These are phyloP conservation scores for Uropsilus gracilis DNA, from an alignment of 2,113 vertebrate species.

Conservation along the genomic window DNA sequence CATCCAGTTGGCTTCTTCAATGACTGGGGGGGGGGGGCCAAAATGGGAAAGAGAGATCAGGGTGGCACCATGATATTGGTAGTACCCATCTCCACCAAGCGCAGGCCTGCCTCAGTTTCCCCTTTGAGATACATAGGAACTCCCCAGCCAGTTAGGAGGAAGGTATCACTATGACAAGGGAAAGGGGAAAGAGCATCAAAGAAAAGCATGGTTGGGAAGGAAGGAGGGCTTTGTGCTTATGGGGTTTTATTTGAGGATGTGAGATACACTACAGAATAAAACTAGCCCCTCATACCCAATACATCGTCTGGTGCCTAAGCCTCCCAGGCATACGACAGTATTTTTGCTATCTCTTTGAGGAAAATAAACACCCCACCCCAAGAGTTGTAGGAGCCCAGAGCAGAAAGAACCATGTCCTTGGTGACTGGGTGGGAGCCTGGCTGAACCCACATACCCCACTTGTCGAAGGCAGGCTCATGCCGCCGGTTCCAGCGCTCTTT, in stretches of 20 bases:
- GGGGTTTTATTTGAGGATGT: too few relatives aligned
- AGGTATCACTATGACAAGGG: background rate
- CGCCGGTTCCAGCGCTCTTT: constrained; percentile 96
- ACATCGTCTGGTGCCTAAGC: background rate
- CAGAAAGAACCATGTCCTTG: background rate
- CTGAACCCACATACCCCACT: constrained; percentile 90
- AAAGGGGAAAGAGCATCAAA: too few relatives aligned
- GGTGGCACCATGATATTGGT: background rate
- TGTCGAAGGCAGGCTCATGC: constrained; percentile 93
- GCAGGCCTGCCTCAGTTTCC: background rate
- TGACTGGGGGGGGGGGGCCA: constrained; percentile 85
- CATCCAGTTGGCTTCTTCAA: constrained; percentile 99
- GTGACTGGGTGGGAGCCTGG: background rate
- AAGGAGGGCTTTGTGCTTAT: background rate
- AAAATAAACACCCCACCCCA: background rate
- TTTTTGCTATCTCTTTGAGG: background rate
- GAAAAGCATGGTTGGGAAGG: background rate
- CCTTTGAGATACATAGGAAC: background rate
- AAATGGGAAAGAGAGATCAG: background rate
- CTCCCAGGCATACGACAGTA: background rate
- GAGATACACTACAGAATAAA: background rate
- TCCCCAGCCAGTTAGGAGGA: background rate
- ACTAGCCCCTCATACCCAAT: background rate
- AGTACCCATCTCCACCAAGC: background rate
- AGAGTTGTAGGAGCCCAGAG: background rate